These are phyloP conservation scores for Electrophaes corylata DNA, from an alignment of 2,888 invertebrate species.

Conservation along the genomic window DNA sequence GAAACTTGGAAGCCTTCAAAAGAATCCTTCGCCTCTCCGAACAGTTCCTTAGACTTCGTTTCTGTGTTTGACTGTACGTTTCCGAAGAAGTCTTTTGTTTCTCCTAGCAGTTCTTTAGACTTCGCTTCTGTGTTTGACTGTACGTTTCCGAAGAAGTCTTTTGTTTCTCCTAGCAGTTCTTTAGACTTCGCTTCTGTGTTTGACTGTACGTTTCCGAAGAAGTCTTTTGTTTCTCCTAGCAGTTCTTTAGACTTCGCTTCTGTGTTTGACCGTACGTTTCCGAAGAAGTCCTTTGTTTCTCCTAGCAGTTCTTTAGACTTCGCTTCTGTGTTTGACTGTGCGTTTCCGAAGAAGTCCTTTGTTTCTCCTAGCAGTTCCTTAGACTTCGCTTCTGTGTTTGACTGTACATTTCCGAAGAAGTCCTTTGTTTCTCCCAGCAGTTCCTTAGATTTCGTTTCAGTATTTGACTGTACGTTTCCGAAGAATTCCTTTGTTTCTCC, in stretches of 20 bases:
- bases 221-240: conserved; percentile 55
- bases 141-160: conserved; percentile 60
- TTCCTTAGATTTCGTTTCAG: conserved; percentile 59
- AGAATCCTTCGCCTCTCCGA: conserved; percentile 56
- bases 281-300: conserved; percentile 55
- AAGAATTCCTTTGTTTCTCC: conserved; percentile 57
- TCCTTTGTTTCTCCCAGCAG: conserved; percentile 56
- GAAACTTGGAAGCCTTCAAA: conserved; percentile 79
- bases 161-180: conserved; percentile 55
- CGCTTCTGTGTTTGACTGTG: conserved; percentile 56
- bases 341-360: conserved; percentile 60
- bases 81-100: conserved; percentile 57
- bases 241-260: conserved; percentile 61
- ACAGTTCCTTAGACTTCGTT: conserved; percentile 67
- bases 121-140: conserved; percentile 56
- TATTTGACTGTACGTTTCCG: conserved; percentile 56
- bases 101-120: conserved; percentile 59
- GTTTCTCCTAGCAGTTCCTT: conserved; percentile 57
- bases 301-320: conserved; percentile 59
- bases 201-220: conserved; percentile 57
- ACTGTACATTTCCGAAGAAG: conserved; percentile 57
- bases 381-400: conserved; percentile 55
- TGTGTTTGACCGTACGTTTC: conserved; percentile 56
- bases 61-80: conserved; percentile 59
- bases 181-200: conserved; percentile 64